Conservation (phyloP, 2,888 invertebrate genomes). For the Julus scanicus region DNA sequence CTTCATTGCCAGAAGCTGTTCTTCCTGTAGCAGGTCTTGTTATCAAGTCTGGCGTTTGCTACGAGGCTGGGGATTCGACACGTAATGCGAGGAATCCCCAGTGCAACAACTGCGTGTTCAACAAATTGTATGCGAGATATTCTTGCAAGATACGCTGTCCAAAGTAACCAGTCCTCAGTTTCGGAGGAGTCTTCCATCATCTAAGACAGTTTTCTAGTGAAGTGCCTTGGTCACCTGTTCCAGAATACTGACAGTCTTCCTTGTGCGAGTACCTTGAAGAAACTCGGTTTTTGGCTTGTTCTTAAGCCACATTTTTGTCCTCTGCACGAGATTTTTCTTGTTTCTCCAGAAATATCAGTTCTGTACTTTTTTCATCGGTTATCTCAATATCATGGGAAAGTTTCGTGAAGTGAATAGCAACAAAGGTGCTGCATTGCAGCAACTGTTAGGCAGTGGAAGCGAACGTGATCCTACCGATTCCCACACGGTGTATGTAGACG, state of each 20-base stretch:
- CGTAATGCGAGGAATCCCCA: slow-evolving; percentile 48
- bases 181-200: neutral
- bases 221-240: neutral
- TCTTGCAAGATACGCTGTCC: neutral
- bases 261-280: neutral
- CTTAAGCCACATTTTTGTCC: neutral
- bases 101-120: neutral
- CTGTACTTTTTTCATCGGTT: slow-evolving; percentile 10
- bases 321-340: neutral
- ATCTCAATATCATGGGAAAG: slow-evolving; percentile 11
- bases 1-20: neutral
- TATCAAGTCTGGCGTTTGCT: neutral
- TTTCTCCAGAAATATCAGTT: neutral
- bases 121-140: neutral
- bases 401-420: slow-evolving; percentile 28
- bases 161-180: neutral
- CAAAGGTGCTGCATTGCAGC: slow-evolving; percentile 48
- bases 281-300: neutral
- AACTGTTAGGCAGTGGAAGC: slow-evolving; percentile 12
- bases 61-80: slow-evolving; percentile 51
- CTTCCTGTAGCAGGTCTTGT: slow-evolving; percentile 4
- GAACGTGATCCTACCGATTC: neutral
- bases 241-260: neutral
- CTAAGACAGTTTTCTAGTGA: neutral
- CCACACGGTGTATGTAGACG: slow-evolving; percentile 48